A percentile compares a stretch with the other conserved stretches of the same genome.
These are phyloP conservation scores for Idris sp. DNA, from an alignment of 1,140 invertebrate genomes.

Conservation along the genomic window DNA sequence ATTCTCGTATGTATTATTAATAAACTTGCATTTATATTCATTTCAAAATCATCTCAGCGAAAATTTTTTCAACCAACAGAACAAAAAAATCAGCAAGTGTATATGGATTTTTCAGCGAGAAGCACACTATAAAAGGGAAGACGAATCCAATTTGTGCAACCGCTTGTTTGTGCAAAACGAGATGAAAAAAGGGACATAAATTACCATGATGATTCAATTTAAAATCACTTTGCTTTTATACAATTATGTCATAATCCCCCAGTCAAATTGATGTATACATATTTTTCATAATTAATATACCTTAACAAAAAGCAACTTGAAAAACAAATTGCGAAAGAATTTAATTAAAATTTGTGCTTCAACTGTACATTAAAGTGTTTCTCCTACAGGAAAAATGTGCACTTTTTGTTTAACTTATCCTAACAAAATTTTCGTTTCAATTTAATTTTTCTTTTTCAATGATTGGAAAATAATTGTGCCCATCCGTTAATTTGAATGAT, in stretches of 20 bases:
- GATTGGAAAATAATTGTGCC: slow-evolving; percentile 18
- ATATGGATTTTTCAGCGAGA: not conserved
- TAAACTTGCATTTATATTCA: slow-evolving; percentile 35
- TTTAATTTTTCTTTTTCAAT: no score
- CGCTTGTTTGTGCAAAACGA: not conserved
- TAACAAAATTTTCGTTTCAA: no score
- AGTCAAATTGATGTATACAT: no score
- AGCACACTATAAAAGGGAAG: slow-evolving; percentile 4
- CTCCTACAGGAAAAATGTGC: no score
- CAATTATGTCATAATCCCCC: slow-evolving; percentile 11
- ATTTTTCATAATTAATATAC: no score
- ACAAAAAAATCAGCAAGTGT: slow-evolving; percentile 7
- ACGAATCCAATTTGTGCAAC: slow-evolving; percentile 11
- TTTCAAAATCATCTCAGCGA: slow-evolving; percentile 30
- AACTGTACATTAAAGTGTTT: no score
- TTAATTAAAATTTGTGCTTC: no score
- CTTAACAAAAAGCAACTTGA: no score
- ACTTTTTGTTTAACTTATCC: no score
- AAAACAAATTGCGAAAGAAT: no score
- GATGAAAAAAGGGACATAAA: slow-evolving; percentile 14
- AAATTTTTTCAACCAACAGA: not conserved
- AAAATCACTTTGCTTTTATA: slow-evolving; percentile 1
- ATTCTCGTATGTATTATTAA: slow-evolving; percentile 37
- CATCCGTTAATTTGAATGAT: slow-evolving; percentile 35
- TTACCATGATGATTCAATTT: slow-evolving; percentile 1